Evolutionary conservation across 2,888 invertebrate species (phyloP).

Genomic region (Epistrophe eligans): DNA sequence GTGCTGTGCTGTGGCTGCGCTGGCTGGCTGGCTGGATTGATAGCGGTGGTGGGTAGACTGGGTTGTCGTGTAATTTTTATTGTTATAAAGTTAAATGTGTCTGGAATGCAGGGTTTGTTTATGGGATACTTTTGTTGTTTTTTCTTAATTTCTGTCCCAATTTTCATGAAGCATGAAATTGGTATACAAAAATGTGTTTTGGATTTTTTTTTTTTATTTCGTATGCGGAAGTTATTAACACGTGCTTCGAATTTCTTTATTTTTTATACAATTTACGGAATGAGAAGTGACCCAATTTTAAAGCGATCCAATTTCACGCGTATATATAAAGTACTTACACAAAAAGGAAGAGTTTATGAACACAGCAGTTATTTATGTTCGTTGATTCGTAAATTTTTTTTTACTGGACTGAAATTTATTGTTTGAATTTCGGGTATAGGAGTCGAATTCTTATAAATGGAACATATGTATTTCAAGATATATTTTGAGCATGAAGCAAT

Average conservation of each 20-base stretch:
- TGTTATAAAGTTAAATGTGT: constrained; percentile 23
- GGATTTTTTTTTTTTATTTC: neutral
- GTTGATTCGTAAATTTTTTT: neutral
- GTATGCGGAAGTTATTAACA: constrained; percentile 24
- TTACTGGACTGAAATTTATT: no score
- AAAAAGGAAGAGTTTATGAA: neutral
- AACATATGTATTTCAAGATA: no score
- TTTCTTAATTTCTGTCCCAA: constrained; percentile 37
- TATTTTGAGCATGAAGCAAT: no score
- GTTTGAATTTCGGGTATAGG: no score
- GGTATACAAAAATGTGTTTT: constrained; percentile 14
- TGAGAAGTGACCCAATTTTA: constrained; percentile 24
- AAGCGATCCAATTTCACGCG: neutral
- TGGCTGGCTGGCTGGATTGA: neutral
- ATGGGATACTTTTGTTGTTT: constrained; percentile 23
- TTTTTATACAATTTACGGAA: neutral
- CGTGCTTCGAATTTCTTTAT: neutral
- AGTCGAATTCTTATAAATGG: no score
- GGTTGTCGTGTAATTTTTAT: constrained; percentile 29
- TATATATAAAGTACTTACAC: neutral
- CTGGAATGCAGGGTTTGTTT: constrained; percentile 26
- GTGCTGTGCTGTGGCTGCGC: neutral
- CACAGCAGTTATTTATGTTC: neutral
- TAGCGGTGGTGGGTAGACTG: constrained; percentile 9
- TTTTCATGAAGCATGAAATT: constrained; percentile 36